A percentile compares a stretch with the other conserved stretches of the same genome.
These are phyloP conservation scores for Nestor notabilis DNA, from an alignment of 2,113 vertebrate genomes.

Conservation along the genomic window DNA sequence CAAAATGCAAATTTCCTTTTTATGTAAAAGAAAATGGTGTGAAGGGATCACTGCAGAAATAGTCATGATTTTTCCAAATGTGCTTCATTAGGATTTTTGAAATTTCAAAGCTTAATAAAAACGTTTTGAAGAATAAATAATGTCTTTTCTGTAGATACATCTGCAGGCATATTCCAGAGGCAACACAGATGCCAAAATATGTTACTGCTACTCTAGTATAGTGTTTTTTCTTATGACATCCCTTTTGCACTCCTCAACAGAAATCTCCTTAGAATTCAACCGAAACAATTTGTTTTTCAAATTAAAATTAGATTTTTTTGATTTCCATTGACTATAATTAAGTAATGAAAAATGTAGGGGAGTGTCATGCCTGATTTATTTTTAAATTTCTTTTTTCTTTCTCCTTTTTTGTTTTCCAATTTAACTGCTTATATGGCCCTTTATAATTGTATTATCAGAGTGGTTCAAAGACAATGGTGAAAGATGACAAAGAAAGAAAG, in stretches of 20 bases:
- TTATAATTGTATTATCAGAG: neutral
- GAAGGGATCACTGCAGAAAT: neutral
- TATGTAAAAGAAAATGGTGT: neutral
- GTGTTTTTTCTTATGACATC: neutral
- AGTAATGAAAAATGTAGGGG: neutral
- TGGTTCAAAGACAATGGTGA: neutral
- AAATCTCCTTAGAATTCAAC: neutral
- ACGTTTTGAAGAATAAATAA: neutral
- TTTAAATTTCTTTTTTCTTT: neutral
- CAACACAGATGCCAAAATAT: neutral
- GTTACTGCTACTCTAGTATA: neutral
- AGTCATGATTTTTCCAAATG: neutral
- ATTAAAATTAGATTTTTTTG: neutral
- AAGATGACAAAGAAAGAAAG: conserved; percentile 41
- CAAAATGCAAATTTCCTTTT: neutral
- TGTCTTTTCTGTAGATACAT: accelerated
- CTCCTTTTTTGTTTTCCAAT: neutral
- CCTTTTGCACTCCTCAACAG: neutral
- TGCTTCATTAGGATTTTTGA: neutral
- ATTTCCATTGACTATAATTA: neutral
- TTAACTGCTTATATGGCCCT: neutral
- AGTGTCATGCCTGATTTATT: neutral
- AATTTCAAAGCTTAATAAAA: neutral
- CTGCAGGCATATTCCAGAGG: neutral
- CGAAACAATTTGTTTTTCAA: neutral